Percentiles rank a stretch among this genome's conserved stretches.
phyloP scores from a whole-genome alignment of 2,888 invertebrate genomes.

The Lathronympha strigana region DNA sequence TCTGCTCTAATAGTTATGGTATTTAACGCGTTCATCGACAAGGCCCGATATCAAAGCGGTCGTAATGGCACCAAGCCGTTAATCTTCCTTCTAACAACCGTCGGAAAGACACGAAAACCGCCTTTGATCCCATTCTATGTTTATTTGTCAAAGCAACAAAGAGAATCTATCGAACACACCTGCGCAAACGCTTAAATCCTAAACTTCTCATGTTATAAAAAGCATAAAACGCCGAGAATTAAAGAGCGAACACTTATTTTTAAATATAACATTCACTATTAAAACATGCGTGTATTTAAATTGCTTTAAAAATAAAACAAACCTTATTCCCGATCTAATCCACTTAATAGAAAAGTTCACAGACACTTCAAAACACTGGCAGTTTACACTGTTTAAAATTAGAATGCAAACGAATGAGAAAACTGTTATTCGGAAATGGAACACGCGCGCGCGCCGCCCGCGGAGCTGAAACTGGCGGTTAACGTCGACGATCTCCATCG shows the following conservation, averaged over 20 bases:
- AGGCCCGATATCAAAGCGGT: constrained; percentile 36
- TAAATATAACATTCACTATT: constrained; percentile 40
- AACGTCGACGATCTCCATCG: constrained; percentile 34
- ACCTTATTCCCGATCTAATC: constrained; percentile 30
- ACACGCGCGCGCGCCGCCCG: constrained; percentile 39
- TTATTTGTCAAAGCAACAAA: constrained; percentile 39
- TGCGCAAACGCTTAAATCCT: neutral
- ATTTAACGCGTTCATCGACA: constrained; percentile 20
- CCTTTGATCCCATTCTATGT: constrained; percentile 32
- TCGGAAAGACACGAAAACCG: constrained; percentile 15
- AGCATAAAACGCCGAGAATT: constrained; percentile 19
- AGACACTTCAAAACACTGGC: constrained; percentile 41
- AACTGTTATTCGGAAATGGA: constrained; percentile 30
- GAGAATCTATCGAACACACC: constrained; percentile 23
- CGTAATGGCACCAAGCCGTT: constrained; percentile 22
- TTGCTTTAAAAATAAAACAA: constrained; percentile 34
- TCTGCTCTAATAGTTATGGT: neutral
- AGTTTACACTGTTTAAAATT: constrained; percentile 40
- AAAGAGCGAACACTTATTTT: constrained; percentile 37
- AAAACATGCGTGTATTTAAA: constrained; percentile 29
- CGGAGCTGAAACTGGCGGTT: constrained; percentile 35
- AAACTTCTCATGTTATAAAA: constrained; percentile 7
- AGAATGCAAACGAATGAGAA: constrained; percentile 32
- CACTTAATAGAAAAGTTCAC: constrained; percentile 31
- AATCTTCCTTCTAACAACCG: constrained; percentile 30